A percentile compares a stretch with the other conserved stretches of the same genome.
Conservation (phyloP, 2,888 invertebrate species). For the Pollenia amentaria region DNA sequence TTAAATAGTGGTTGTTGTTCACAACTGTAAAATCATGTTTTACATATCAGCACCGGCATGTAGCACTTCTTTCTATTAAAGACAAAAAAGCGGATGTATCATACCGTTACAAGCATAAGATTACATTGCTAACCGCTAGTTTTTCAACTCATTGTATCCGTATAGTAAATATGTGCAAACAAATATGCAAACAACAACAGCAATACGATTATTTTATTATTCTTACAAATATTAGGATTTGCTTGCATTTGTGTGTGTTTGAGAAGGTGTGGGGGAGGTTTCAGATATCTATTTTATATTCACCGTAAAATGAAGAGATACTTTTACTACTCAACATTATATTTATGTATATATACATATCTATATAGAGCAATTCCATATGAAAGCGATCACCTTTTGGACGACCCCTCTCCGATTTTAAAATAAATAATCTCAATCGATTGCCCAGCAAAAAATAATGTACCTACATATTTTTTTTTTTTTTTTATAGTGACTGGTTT, state of each 20-base stretch:
- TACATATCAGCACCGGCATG: no score
- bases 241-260: not conserved
- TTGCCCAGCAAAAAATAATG: no score
- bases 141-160: conserved; percentile 9
- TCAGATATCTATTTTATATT: conserved; percentile 2
- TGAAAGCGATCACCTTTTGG: no score
- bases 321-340: conserved; percentile 18
- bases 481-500: no score
- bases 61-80: no score
- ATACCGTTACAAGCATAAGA: conserved; percentile 3
- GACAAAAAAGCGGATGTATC: no score
- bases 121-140: conserved; percentile 17
- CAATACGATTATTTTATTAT: conserved; percentile 54
- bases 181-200: conserved; percentile 9
- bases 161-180: not conserved
- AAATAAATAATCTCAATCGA: no score
- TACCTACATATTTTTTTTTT: no score
- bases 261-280: not conserved
- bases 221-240: conserved; percentile 29
- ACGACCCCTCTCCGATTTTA: no score
- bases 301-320: conserved; percentile 62
- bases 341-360: not conserved
- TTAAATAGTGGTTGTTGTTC: no score
- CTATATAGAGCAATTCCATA: no score
- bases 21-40: no score